These are phyloP conservation scores for Strigamia crassipes DNA, from an alignment of 2,888 invertebrate species.

Conservation along the genomic window DNA sequence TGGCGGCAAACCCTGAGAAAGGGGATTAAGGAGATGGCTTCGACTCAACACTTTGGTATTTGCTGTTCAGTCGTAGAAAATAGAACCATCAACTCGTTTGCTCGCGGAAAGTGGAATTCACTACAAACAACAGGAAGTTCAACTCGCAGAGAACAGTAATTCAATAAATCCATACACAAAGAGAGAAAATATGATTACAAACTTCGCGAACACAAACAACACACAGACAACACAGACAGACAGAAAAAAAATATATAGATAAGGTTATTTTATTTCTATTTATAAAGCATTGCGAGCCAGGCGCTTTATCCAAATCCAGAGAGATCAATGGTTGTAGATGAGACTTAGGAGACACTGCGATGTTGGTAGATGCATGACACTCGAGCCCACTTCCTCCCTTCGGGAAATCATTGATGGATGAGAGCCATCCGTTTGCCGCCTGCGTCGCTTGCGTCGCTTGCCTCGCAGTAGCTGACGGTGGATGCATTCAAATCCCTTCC, in stretches of 20 bases:
- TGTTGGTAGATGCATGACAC: slow-evolving; percentile 28
- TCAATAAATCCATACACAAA: too few relatives aligned
- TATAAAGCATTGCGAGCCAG: background rate
- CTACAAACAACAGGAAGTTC: background rate
- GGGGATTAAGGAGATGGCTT: background rate
- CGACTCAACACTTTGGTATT: background rate
- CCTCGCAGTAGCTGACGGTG: slow-evolving; percentile 18
- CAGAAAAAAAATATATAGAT: background rate
- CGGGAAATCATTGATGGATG: slow-evolving; percentile 42
- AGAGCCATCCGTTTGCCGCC: slow-evolving; percentile 42
- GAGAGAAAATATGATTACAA: too few relatives aligned
- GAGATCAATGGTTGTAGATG: slow-evolving; percentile 32
- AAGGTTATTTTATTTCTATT: background rate
- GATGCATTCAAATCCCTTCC: slow-evolving; percentile 35
- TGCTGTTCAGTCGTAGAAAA: too few relatives aligned
- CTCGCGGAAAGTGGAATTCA: background rate
- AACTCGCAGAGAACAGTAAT: too few relatives aligned
- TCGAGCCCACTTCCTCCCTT: slow-evolving; percentile 40
- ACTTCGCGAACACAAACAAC: background rate
- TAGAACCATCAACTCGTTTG: too few relatives aligned
- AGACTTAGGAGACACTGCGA: slow-evolving; percentile 3
- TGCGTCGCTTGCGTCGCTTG: slow-evolving; percentile 38
- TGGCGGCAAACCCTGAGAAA: background rate
- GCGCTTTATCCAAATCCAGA: slow-evolving; percentile 25
- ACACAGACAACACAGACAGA: too few relatives aligned